Evolutionary conservation across 2,113 vertebrate species (phyloP), one percentile per base, ranked within the genome.

Genomic region (Hassar affinis): DNA sequence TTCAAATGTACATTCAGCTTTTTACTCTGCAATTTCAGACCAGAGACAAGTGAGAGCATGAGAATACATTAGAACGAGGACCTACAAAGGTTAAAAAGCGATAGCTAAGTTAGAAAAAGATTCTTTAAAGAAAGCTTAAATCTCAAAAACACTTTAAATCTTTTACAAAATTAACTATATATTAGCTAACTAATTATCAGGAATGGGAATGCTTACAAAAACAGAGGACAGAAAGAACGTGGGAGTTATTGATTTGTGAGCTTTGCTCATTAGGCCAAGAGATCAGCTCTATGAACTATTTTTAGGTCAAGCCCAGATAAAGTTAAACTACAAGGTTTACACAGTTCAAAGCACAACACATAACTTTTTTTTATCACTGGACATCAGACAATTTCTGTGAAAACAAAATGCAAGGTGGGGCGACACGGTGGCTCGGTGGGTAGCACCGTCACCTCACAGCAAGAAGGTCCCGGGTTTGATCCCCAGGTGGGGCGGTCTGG

Each of bases 261-360:
- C 49, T 33, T 75, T 69, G 25, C 18, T 79, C 59, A 84, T 66
- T 83, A 83, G 49, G 61, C 57, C 38, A 76, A 69, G 72, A 25
- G 51, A 59, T n/a, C 20, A 51, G 22, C 6, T 25, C 33, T 54
- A 45, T 45, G 33, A 38, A 17, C 64, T 35, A 33, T 69, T 69
- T 69, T 69, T 69, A 38, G 64, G 64, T 38, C 33, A 68, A 38
- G 62, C 33, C 35, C 83, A 54, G 1, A 57, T 42, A 57, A 42
- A 22, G 52, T 64, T 27, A 47, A 47, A n/a, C n/a, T n/a, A n/a
- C n/a, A n/a, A n/a, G n/a, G n/a, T 49, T 6, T 47, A 45, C 45
- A 52, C 78, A 74, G 62, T 7, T 38, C 15, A 18, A 35, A 38
- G 45, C 78, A 66, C 27, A 66, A 27, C 42, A 52, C 15, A 2